Evolutionary conservation across 23 tunicate species (phyloP).

Genomic region (Trididemnum miniatum): DNA sequence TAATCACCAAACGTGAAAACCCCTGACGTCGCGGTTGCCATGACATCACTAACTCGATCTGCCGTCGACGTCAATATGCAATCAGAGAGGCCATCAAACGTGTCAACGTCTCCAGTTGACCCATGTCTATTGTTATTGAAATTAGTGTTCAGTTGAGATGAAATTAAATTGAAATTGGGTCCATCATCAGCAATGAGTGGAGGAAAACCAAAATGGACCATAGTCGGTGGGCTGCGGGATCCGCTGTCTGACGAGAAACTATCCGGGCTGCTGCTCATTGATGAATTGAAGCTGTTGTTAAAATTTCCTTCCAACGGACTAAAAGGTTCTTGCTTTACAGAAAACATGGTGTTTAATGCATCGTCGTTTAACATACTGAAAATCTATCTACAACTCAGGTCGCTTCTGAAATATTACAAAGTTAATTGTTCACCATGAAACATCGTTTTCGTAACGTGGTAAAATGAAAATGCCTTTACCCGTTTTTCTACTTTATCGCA

Average conservation of each 20-base stretch:
- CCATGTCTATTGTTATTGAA: constrained; percentile 48
- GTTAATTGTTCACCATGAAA: neutral
- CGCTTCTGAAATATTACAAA: neutral
- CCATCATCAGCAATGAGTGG: constrained; percentile 20
- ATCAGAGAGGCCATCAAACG: constrained; percentile 30
- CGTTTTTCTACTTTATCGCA: no score
- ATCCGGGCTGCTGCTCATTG: constrained; percentile 68
- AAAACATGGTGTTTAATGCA: constrained; percentile 45
- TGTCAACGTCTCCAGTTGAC: constrained; percentile 51
- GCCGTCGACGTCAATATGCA: constrained; percentile 39
- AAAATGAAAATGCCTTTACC: no score
- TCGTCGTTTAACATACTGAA: constrained; percentile 63
- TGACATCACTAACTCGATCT: constrained; percentile 11
- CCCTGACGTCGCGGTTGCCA: constrained; percentile 22
- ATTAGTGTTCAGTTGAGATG: constrained; percentile 33
- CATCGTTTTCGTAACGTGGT: neutral
- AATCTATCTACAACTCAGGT: no score
- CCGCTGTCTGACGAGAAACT: constrained; percentile 64
- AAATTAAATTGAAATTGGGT: constrained; percentile 19
- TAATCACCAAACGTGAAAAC: constrained; percentile 32
- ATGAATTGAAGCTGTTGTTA: constrained; percentile 66
- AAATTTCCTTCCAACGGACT: constrained; percentile 74
- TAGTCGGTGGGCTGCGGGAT: constrained; percentile 69
- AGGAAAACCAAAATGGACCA: constrained; percentile 47
- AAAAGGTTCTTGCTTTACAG: constrained; percentile 87